Evolutionary conservation across 2,888 invertebrate species (phyloP), one percentile per base, ranked within the genome.

Genomic region (Hydropsyche betteni): DNA sequence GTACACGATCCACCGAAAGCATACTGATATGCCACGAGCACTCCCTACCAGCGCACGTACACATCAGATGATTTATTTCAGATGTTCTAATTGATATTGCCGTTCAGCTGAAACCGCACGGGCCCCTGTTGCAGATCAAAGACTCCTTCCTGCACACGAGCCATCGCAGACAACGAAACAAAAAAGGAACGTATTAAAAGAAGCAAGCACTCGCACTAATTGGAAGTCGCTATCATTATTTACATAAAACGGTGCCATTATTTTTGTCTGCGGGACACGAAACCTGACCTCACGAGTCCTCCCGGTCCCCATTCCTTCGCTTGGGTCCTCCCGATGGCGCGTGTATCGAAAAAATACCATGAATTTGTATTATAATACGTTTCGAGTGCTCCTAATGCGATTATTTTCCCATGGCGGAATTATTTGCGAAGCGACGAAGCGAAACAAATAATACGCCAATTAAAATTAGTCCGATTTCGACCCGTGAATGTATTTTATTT

Each of bases 161-260:
- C 16, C 52, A 70, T 34, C 34, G 24, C 34, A 50, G 50, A 34
- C 74, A 34, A 64, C 12, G 75, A 16, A 72, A 69, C 24, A 24
- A 24, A 24, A 24, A 24, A 24, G 24, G 24, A 74, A 71, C 53
- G 68, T 77, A 75, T 74, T 74, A 78, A 75, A 76, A 76, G 75
- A 69, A 76, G 74, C 72, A 58, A 72, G 76, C 78, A 78, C 78
- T 78, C 74, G 74, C 73, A 74, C 75, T 78, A 78, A 78, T 78
- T 78, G 78, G 75, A 70, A 76, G 76, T 72, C 44, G 75, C 76
- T 74, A 69, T 76, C 78, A 76, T 78, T 78, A 78, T 76, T 78
- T 78, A 78, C 75, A 73, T 75, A 76, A 73, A 78, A 73, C 76
- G 76, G 55, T 78, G 34, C 75, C 76, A 78, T 78, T 78, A 78